Conservation (phyloP, 2,113 vertebrate genomes). For the Ardeotis arabs region DNA sequence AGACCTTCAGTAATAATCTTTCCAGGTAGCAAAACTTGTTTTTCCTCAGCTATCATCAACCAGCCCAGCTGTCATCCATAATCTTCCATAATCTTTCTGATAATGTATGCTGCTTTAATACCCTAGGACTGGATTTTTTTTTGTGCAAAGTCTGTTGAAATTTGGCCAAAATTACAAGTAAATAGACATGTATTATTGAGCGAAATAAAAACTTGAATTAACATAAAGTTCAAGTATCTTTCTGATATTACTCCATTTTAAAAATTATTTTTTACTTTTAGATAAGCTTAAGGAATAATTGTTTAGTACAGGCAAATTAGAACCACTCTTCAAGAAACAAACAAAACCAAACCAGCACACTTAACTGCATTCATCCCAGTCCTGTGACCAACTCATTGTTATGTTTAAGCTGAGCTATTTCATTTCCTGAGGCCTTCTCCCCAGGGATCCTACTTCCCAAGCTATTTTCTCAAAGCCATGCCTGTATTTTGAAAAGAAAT, state of each 20-base stretch:
- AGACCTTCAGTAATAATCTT: constrained; percentile 9
- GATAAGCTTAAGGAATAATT: not conserved
- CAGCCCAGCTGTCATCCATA: not conserved
- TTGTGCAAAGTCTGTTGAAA: not conserved
- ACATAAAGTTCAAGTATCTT: not conserved
- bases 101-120: not conserved
- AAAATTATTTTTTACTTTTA: not conserved
- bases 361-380: not conserved
- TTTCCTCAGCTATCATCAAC: not conserved
- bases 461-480: constrained; percentile 64
- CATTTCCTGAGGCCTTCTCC: constrained; percentile 50
- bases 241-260: not conserved
- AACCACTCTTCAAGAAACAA: not conserved
- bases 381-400: constrained; percentile 27
- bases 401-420: constrained; percentile 59
- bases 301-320: constrained; percentile 5
- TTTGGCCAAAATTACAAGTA: not conserved
- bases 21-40: not conserved
- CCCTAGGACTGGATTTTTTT: not conserved
- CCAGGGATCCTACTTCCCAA: constrained; percentile 43
- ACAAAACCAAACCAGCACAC: not conserved
- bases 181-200: not conserved
- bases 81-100: not conserved
- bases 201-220: constrained; percentile 36
- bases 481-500: constrained; percentile 61